Conservation (phyloP, 2,797 vertebrate genomes). For the Tarsius wallacei region DNA sequence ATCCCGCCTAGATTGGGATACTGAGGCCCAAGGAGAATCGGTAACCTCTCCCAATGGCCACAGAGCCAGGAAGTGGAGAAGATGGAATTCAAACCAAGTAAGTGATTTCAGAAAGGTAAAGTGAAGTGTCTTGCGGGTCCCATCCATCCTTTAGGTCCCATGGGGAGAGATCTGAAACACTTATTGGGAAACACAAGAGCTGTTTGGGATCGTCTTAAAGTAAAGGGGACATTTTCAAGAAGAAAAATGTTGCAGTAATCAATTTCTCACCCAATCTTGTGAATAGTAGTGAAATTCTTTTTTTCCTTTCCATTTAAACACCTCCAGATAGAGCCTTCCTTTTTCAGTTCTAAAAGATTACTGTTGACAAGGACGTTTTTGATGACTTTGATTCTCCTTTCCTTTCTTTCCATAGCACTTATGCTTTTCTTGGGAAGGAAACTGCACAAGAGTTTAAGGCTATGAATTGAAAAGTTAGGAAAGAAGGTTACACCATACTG, state of each 20-base stretch:
- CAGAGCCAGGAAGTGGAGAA: neutral
- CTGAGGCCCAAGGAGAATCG: neutral
- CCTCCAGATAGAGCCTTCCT: neutral
- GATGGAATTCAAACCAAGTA: neutral
- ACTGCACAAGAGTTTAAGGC: neutral
- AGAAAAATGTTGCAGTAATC: neutral
- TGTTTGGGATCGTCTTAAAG: neutral
- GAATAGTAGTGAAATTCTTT: neutral
- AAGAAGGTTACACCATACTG: neutral
- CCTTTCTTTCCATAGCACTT: slow-evolving; percentile 22
- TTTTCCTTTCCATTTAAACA: slow-evolving; percentile 35
- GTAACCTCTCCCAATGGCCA: neutral
- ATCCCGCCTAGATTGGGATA: neutral
- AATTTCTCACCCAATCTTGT: slow-evolving; percentile 39
- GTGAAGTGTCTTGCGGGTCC: no score
- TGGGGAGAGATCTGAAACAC: neutral
- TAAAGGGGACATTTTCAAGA: neutral
- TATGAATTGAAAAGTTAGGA: slow-evolving; percentile 49
- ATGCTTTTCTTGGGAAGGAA: slow-evolving; percentile 49
- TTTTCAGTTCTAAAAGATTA: slow-evolving; percentile 49
- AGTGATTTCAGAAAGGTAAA: neutral
- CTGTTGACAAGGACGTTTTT: slow-evolving; percentile 24
- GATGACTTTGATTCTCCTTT: slow-evolving; percentile 43
- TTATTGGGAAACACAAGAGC: neutral
- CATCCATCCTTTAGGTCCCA: neutral